Evolutionary conservation across 2,888 invertebrate genomes (phyloP), one percentile per base, ranked within the genome.

Genomic region (Ichneumoninae sp.): DNA sequence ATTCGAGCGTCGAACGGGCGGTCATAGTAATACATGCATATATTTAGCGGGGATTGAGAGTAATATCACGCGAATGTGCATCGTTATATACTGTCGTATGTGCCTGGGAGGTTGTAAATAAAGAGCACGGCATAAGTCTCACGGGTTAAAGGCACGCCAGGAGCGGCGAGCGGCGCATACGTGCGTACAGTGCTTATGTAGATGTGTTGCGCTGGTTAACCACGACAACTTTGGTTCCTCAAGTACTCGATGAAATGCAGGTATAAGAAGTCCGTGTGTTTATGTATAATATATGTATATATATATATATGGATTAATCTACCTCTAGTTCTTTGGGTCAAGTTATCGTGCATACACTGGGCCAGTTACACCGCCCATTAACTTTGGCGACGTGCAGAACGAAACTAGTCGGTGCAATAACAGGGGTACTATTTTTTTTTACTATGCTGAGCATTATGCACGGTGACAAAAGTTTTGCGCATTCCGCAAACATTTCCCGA

Each of bases 121-220:
- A 77, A 73, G 76, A 76, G 63, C 40, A 44, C 44, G 73, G 52
- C 54, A 81, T 75, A 75, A 81, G 77, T 81, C 77, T 81, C 74
- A 66, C 70, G 65, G 80, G 81, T 83, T 81, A 81, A 71, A 80
- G 68, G 73, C 71, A 65, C 66, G 30, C 36, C 76, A 60, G 50
- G 69, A 69, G 44, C 40, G 75, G 8, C 65, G 50, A 1, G 40
- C 66, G 3, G 8, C 66, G 33, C 16, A 16, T 16, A 26, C 26
- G 57, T 26, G 13, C 26, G 26, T 22, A 3, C 22, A 26, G 22
- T 22, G 13, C 26, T 57, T 26, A n/a, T 57, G 57, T 57, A 3
- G 13, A 57, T 57, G 26, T 57, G 10, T 1, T 26, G 13, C 26
- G 57, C 57, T 26, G 13, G 26, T 57, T 57, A 57, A 57, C 57